These are phyloP conservation scores for Meloidogyne chitwoodi DNA, from an alignment of 1,140 invertebrate species.

Conservation along the genomic window DNA sequence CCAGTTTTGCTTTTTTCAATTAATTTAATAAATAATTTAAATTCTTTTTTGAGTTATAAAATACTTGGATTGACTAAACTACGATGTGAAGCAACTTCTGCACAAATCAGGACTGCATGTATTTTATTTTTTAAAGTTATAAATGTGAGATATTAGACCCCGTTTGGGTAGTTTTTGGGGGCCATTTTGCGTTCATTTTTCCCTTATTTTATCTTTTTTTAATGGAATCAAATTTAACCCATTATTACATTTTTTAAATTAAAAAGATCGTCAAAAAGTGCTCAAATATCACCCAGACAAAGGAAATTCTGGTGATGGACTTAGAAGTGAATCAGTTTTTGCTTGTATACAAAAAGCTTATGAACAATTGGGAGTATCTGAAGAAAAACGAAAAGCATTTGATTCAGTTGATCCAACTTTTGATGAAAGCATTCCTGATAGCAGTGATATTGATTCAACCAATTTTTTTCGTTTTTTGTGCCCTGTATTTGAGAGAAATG, in stretches of 20 bases:
- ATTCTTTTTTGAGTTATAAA: constrained; percentile 21
- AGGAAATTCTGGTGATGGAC: constrained; percentile 65
- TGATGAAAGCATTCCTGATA: constrained; percentile 77
- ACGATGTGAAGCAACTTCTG: constrained; percentile 36
- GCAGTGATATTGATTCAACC: constrained; percentile 64
- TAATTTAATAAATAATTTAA: neutral
- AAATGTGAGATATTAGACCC: neutral
- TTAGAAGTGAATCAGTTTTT: constrained; percentile 78
- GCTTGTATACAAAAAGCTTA: constrained; percentile 96
- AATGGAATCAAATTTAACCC: neutral
- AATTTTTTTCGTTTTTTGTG: constrained; percentile 79
- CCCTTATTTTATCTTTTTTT: neutral
- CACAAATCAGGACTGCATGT: constrained; percentile 48
- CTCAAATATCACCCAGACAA: constrained; percentile 96
- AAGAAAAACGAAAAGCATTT: constrained; percentile 77
- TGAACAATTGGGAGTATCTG: constrained; percentile 76
- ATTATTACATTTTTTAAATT: constrained; percentile 22
- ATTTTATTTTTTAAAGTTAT: constrained; percentile 13
- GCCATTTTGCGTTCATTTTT: no score
- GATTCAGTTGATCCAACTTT: constrained; percentile 90
- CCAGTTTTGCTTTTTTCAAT: constrained; percentile 29
- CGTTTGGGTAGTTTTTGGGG: no score
- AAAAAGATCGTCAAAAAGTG: constrained; percentile 78
- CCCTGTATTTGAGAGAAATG: constrained; percentile 77
- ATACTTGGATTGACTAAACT: constrained; percentile 46